Base-by-base conservation (phyloP, 2,113 vertebrate genomes). In the Tricholaema leucomelas region DNA sequence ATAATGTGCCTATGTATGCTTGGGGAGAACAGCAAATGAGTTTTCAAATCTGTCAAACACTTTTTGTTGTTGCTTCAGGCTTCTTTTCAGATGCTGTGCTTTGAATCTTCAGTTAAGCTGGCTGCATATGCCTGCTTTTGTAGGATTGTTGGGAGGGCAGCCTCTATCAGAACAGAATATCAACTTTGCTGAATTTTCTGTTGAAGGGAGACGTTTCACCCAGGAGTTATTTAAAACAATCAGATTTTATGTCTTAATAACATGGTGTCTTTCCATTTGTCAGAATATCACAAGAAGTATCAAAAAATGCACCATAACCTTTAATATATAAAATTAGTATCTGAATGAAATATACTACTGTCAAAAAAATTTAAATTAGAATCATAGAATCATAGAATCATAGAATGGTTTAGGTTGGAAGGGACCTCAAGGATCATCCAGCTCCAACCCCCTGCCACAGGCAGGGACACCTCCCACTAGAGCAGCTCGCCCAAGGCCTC, bases 71-170 rank as follows among this genome's bases (percentile, higher is more conserved):
- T 76, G 7, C 20, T 83, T 92, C n/a, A 86, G 14, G 15, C 12
- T 74, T 23, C 9, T 48, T 42, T 19, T 75, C n/a, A 5, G 15
- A 66, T 20, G 5, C 40, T 73, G 12, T 10, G 8, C 8, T 76
- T 81, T 46, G 10, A 31, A 52, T 27, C 21, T 69, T 56, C 31
- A 52, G 8, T 28, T 85, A 72, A 85, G 12, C 1, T 44, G 38
- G 9, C 5, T 59, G 30, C 3, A 2, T 44, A 27, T 42, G 30
- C 5, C 9, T 44, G 2, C 0, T 38, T 66, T 67, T 67, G 6
- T 1, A 2, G 7, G 11, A 2, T 2, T 56, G 8, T 12, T 8
- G 1, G 8, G 4, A 17, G 5, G 83, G 6, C 8, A 80, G 21
- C 46, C 11, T 42, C 5, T 25, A 46, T 52, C 31, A 82, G 46